Evolutionary conservation across 2,888 invertebrate species (phyloP), one percentile per base, ranked within the genome.

Genomic region (Xylota segnis): DNA sequence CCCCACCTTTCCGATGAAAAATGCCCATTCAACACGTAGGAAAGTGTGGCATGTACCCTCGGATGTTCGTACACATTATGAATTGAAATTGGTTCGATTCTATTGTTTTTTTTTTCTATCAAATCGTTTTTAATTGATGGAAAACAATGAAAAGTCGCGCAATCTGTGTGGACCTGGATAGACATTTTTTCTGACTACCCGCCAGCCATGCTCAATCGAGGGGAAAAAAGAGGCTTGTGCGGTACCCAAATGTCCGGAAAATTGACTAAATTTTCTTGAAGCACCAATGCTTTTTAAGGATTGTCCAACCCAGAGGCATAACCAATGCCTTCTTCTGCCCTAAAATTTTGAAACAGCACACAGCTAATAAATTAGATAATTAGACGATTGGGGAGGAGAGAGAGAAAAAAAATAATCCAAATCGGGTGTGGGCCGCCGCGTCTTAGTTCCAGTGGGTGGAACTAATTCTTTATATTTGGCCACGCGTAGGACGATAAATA

Each of bases 261-360:
- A 84, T 79, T 84, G 70, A 79, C 70, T 45, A 79, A 75, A 66
- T 75, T 77, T 72, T 71, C 45, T 83, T 54, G 50, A 84, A 59
- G 84, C 84, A 76, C 59, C 84, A 81, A 47, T 84, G 79, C 23
- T 81, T 84, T n/a, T 84, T 77, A 59, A 71, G 75, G 70, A 52
- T 75, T 70, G 75, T 61, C 75, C 58, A n/a, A n/a, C n/a, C n/a
- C n/a, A 23, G n/a, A 43, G 5, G 23, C 10, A 23, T 52, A n/a
- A n/a, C n/a, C n/a, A n/a, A 61, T 29, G 16, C 18, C 43, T 32
- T 50, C 43, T 45, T 68, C 59, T 29, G 37, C 47, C 58, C 56
- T 37, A 50, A 43, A 56, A 56, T 9, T 82, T 56, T 45, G 10
- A 65, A 66, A 54, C 37, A 56, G 32, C 52, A 43, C 32, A n/a